These are phyloP conservation scores for Chaetophractus vellerosus DNA, from an alignment of 2,797 vertebrate genomes.

Conservation along the genomic window DNA sequence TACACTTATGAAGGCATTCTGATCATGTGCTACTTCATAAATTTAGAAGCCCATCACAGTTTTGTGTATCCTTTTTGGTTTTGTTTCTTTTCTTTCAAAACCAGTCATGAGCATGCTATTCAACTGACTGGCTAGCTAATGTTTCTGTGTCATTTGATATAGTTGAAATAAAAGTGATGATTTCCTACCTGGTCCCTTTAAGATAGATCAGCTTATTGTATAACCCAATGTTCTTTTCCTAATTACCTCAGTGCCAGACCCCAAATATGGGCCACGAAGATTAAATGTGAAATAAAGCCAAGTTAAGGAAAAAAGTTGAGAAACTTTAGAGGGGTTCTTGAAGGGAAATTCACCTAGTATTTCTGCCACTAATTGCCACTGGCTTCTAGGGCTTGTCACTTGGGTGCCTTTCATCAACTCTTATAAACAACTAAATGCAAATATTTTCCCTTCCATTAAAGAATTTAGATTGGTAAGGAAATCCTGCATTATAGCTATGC, in stretches of 20 bases:
- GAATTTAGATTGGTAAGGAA: constrained; percentile 47
- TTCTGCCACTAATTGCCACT: neutral
- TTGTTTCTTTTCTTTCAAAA: neutral
- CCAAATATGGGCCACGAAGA: constrained; percentile 34
- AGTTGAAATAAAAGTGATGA: constrained; percentile 44
- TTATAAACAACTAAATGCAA: constrained; percentile 57
- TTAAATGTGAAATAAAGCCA: constrained; percentile 45
- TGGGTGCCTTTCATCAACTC: constrained; percentile 57
- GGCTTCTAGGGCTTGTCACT: constrained; percentile 22
- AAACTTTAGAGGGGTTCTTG: constrained; percentile 37
- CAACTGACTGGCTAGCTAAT: neutral
- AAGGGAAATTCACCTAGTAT: neutral
- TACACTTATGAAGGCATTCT: constrained; percentile 4
- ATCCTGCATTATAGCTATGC: neutral
- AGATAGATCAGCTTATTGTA: neutral
- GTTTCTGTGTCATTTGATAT: constrained; percentile 9
- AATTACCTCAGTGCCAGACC: constrained; percentile 53
- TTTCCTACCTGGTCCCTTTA: neutral
- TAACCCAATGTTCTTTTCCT: constrained; percentile 24
- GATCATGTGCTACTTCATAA: neutral
- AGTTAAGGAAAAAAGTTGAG: neutral
- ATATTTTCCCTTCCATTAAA: constrained; percentile 58
- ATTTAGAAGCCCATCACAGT: neutral
- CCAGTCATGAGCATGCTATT: neutral
- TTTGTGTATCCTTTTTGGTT: neutral